Base-by-base conservation (phyloP, 2,888 invertebrate genomes). In the Brachynemurus nebulosus region DNA sequence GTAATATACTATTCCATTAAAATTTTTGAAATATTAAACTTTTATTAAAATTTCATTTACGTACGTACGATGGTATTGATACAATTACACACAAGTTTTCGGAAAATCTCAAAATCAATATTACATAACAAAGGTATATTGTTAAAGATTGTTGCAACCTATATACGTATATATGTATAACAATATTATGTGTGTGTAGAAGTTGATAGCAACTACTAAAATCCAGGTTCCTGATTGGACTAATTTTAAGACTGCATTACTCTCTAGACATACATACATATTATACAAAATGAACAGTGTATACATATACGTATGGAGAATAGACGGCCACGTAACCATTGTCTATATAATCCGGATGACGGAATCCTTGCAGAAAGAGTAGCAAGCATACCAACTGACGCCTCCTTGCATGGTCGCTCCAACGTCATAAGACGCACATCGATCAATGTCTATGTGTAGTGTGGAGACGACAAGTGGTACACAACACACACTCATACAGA, bases 311-410 rank as follows among this genome's bases (percentile, higher is more conserved):
- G 5, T 30, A 30, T 4, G 4, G 7, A 12, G 14, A 30, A 30
- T 30, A 30, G 30, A 30, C 30, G 30, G 30, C 30, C 30, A 12
- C 30, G 30, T 30, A n/a, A 20, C 37, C 37, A 37, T 37, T 37
- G 37, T 37, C 37, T 37, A 37, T 37, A 37, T 37, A 37, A 37
- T 37, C 37, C 37, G 37, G 37, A 37, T 37, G 37, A 37, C 37
- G 37, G 37, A 37, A 37, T 37, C 37, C 37, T 37, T 37, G 37
- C 37, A 37, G 37, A 14, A 18, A 18, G 11, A 36, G 36, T 20
- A 20, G 37, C 37, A 12, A n/a, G n/a, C n/a, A n/a, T n/a, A n/a
- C n/a, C n/a, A 12, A 30, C 30, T 14, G 30, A 30, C 30, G 30
- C 30, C 30, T 30, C 11, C 30, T 30, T 20, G 37, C 37, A 37